Evolutionary conservation across 2,113 vertebrate genomes (phyloP), one percentile per base, ranked within the genome.

Genomic region (Pangasianodon hypophthalmus): DNA sequence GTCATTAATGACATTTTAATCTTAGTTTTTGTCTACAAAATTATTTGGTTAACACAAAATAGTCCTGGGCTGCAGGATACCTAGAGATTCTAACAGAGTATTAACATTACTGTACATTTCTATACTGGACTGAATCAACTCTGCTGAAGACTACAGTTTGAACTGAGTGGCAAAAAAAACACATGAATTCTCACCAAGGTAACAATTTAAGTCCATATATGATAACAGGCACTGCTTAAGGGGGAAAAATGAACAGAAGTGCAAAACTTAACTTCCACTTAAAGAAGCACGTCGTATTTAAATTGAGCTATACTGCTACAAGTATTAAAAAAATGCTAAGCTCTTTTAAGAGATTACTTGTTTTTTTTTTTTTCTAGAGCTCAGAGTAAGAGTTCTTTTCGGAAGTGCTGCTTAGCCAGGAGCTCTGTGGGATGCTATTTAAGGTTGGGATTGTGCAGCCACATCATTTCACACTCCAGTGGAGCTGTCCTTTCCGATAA

Each of bases 401-500:
- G 16, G 84, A 44, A 85, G 62, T 80, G 58, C 81, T 88, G 71
- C 71, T 64, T 41, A 37, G 87, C 77, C 52, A 84, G 84, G 48
- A 88, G 90, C 87, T 88, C 86, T 86, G 83, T 88, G 85, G 84
- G 90, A 90, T 46, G 87, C 87, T 92, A 88, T 75, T 90, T 92
- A 89, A 88, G 60, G 77, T 79, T 60, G 24, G 50, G 86, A 88
- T 85, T 87, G 87, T 88, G 87, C 85, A 84, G 88, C 84, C 75
- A 60, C 83, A 87, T 87, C 84, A 92, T 90, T 93, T 92, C 92
- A 88, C 89, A 91, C 89, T 88, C 91, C 91, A 92, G 84, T 84
- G 91, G 62, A 93, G 90, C 91, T 91, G 91, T 93, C 91, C 86
- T 77, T 84, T 91, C 90, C 29, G 60, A 93, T 92, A 91, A 92